Evolutionary conservation across 2,888 invertebrate genomes (phyloP).

Genomic region (Argynnis bischoffii): DNA sequence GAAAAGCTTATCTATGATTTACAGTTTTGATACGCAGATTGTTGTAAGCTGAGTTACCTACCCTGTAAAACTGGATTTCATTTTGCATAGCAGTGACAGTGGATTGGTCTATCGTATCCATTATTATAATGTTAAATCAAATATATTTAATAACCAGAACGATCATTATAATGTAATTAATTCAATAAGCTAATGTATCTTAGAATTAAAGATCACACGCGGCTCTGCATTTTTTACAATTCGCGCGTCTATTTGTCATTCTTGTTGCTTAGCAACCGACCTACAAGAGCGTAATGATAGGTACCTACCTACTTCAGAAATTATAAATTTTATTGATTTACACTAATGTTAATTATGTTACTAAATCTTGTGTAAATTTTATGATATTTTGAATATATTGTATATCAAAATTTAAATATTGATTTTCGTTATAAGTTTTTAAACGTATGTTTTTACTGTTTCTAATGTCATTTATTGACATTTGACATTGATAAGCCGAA

Average conservation of each 20-base stretch:
- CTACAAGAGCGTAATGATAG: neutral
- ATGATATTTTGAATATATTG: no score
- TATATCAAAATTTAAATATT: no score
- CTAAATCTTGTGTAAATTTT: neutral
- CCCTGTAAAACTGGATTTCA: constrained; percentile 79
- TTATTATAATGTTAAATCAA: constrained; percentile 9
- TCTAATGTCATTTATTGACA: no score
- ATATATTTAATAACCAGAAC: neutral
- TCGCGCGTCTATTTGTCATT: constrained; percentile 56
- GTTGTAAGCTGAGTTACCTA: constrained; percentile 44
- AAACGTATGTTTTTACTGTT: no score
- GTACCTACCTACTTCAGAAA: no score
- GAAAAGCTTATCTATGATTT: no score
- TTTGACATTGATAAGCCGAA: no score
- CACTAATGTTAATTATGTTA: neutral
- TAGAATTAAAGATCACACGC: constrained; percentile 5
- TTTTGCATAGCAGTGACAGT: constrained; percentile 59
- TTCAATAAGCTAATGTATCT: neutral
- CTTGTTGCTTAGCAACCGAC: constrained; percentile 62
- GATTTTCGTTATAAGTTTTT: no score
- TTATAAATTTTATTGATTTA: no score
- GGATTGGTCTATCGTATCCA: constrained; percentile 34
- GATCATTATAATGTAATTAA: no score
- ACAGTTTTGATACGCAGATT: neutral
- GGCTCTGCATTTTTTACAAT: constrained; percentile 64